Conservation (phyloP, 2,888 invertebrate genomes). For the Leptinotarsa rubiginosa region DNA sequence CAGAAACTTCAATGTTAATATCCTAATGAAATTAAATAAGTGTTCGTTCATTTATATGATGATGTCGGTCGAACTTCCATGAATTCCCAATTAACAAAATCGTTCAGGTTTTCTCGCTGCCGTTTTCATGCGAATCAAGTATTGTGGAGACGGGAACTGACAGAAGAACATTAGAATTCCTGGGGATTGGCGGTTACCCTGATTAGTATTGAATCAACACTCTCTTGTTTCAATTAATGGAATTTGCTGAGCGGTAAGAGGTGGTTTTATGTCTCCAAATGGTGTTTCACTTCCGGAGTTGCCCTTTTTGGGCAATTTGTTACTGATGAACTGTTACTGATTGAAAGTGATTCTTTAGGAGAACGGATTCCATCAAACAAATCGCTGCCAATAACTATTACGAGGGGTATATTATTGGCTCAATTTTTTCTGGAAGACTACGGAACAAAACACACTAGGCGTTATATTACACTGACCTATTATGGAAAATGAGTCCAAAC, state of each 20-base stretch:
- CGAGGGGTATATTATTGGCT: too few species aligned
- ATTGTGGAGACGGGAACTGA: background rate
- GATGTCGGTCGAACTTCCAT: background rate
- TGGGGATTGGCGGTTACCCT: background rate
- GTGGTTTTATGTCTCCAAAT: too few species aligned
- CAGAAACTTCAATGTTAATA: too few species aligned
- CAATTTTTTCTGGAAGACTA: too few species aligned
- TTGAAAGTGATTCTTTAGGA: too few species aligned
- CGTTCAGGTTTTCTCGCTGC: background rate
- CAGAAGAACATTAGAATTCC: background rate
- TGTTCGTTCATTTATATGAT: too few species aligned
- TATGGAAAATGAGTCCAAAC: too few species aligned
- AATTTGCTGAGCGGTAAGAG: background rate
- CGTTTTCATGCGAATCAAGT: background rate
- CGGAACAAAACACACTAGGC: too few species aligned
- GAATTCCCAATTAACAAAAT: background rate
- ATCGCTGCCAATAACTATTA: too few species aligned
- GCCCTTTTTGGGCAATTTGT: background rate
- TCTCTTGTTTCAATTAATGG: background rate
- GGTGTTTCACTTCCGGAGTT: background rate
- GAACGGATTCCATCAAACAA: too few species aligned
- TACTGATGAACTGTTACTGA: background rate
- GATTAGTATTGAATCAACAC: conserved; percentile 2
- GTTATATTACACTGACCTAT: too few species aligned
- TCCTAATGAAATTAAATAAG: too few species aligned